phyloP scores from a whole-genome alignment of 2,113 vertebrate genomes.

The Argyrosomus japonicus region DNA sequence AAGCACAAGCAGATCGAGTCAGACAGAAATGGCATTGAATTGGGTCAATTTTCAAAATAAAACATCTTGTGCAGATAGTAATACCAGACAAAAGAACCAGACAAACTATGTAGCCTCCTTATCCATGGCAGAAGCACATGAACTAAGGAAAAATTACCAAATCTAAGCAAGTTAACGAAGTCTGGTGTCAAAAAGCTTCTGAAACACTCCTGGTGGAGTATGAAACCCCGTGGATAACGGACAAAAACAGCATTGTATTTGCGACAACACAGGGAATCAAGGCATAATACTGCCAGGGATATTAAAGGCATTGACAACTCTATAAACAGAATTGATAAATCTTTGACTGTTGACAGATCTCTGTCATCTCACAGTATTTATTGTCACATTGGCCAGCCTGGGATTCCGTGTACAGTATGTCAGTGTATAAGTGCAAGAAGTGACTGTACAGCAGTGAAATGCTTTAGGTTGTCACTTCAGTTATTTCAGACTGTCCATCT shows the following conservation, averaged over 20 bases:
- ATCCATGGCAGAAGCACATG: no score
- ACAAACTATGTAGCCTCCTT: no score
- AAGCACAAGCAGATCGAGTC: no score
- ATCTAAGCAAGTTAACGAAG: no score
- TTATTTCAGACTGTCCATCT: background rate
- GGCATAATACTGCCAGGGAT: background rate
- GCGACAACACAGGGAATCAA: background rate
- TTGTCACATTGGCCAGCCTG: background rate
- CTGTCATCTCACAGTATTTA: background rate
- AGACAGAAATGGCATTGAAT: no score
- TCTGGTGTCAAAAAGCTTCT: no score
- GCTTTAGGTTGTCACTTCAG: slow-evolving; percentile 8
- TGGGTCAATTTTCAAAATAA: no score
- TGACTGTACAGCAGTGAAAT: background rate
- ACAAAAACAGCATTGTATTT: background rate
- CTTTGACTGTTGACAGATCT: background rate
- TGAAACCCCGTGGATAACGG: no score
- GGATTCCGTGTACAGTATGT: background rate
- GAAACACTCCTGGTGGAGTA: no score
- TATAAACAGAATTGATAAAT: background rate
- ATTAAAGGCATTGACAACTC: background rate
- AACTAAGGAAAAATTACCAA: no score
- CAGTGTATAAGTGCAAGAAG: background rate
- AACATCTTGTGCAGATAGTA: no score
- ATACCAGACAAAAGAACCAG: no score